phyloP scores from a whole-genome alignment of 1,140 invertebrate species.

The Episyrphus balteatus region DNA sequence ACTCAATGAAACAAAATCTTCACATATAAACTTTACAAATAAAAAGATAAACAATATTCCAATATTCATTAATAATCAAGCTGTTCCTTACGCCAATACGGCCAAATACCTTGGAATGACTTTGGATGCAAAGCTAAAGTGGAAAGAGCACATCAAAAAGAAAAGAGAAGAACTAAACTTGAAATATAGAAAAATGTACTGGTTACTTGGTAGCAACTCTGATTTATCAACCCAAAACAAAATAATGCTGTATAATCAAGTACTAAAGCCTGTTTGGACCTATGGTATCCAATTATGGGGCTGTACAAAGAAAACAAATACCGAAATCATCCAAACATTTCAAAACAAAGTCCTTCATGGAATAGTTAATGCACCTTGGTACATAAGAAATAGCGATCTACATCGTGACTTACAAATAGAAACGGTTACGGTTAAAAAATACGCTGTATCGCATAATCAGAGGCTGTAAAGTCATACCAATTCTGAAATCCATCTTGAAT shows the following conservation, averaged over 20 bases:
- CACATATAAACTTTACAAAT: slow-evolving; percentile 15
- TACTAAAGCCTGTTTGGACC: slow-evolving; percentile 25
- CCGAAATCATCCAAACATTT: slow-evolving; percentile 15
- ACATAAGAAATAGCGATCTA: too few relatives aligned
- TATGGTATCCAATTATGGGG: slow-evolving; percentile 28
- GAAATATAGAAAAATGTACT: slow-evolving; percentile 7
- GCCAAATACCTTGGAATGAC: slow-evolving; percentile 22
- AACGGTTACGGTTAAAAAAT: too few relatives aligned
- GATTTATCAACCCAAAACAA: slow-evolving; percentile 19
- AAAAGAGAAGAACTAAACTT: slow-evolving; percentile 6
- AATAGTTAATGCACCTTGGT: slow-evolving; percentile 27
- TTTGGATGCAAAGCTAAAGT: slow-evolving; percentile 16
- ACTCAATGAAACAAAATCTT: slow-evolving; percentile 19
- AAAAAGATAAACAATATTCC: not conserved
- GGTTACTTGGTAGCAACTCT: slow-evolving; percentile 16
- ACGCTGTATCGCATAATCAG: too few relatives aligned
- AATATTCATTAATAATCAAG: slow-evolving; percentile 5
- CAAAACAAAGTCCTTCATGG: slow-evolving; percentile 43
- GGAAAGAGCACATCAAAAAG: slow-evolving; percentile 12
- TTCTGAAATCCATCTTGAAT: too few relatives aligned
- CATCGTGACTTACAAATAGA: too few relatives aligned
- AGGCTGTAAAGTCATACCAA: too few relatives aligned
- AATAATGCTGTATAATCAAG: slow-evolving; percentile 19
- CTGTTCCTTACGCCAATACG: too few relatives aligned
- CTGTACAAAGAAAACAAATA: slow-evolving; percentile 13